Conservation (phyloP, 2,888 invertebrate species). For the Dorcus hopei region DNA sequence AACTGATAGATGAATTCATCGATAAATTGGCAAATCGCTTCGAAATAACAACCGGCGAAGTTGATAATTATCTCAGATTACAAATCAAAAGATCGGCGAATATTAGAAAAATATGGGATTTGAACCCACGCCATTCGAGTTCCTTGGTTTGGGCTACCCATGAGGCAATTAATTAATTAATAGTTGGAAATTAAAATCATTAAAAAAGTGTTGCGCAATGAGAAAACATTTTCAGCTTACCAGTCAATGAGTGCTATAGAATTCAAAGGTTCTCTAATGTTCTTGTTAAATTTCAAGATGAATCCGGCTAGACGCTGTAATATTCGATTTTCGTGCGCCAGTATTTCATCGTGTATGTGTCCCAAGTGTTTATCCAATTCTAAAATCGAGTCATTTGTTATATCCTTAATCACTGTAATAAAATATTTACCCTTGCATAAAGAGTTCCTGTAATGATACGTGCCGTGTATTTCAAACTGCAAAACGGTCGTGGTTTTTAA, state of each 20-base stretch:
- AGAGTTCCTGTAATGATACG: slow-evolving; percentile 46
- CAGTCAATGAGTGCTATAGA: slow-evolving; percentile 42
- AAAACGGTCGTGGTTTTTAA: slow-evolving; percentile 20
- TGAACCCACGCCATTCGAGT: no score
- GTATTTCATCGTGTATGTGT: slow-evolving; percentile 75
- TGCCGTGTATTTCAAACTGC: slow-evolving; percentile 42
- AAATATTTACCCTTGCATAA: slow-evolving; percentile 40
- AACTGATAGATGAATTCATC: no score
- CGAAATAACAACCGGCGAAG: no score
- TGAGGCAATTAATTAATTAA: no score
- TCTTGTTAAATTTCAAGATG: slow-evolving; percentile 39
- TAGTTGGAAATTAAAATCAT: no score
- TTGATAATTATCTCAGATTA: no score
- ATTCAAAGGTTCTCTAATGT: slow-evolving; percentile 41
- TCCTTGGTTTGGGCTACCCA: no score
- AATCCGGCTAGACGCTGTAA: slow-evolving; percentile 51
- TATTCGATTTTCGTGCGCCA: slow-evolving; percentile 75
- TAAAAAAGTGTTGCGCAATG: no score
- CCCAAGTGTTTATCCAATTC: slow-evolving; percentile 76
- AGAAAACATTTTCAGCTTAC: slow-evolving; percentile 26
- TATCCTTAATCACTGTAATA: not conserved
- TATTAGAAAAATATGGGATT: no score
- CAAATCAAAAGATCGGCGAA: no score
- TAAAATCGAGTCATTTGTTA: slow-evolving; percentile 36
- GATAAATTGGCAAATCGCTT: no score